phyloP scores from a whole-genome alignment of 1,140 invertebrate genomes.

The Temnothorax longispinosus region DNA sequence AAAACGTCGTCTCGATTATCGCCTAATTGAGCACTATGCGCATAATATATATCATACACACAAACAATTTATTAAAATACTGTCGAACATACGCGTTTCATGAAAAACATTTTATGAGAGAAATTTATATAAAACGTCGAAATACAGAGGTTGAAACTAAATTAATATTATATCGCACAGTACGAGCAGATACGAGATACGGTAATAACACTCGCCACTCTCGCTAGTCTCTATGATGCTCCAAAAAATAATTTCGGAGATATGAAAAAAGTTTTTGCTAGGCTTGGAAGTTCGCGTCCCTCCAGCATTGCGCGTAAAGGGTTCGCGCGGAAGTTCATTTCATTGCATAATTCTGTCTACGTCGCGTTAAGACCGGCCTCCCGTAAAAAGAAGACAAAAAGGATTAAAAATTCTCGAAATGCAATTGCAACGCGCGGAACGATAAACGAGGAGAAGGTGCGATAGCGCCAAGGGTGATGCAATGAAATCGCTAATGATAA shows the following conservation, averaged over 20 bases:
- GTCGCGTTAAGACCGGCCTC: background rate
- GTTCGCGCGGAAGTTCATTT: conserved; percentile 25
- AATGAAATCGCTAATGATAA: conserved; percentile 50
- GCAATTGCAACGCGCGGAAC: background rate
- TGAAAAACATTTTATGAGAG: background rate
- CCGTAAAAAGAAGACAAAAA: background rate
- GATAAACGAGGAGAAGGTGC: background rate
- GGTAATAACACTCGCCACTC: background rate
- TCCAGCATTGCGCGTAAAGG: background rate
- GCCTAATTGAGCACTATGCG: background rate
- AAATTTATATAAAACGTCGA: background rate
- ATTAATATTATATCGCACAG: conserved; percentile 10
- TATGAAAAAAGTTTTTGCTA: conserved; percentile 68
- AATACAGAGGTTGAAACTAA: background rate
- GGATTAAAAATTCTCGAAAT: conserved; percentile 5
- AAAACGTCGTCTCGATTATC: background rate
- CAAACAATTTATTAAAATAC: background rate
- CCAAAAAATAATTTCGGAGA: conserved; percentile 60
- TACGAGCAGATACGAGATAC: background rate
- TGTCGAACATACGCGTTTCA: background rate
- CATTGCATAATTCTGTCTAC: conserved; percentile 3
- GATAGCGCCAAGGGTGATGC: conserved; percentile 3
- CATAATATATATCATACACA: background rate
- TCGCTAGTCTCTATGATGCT: background rate
- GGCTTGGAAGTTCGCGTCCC: background rate